phyloP scores from a whole-genome alignment of 2,113 vertebrate genomes.

The Zapornia atra region DNA sequence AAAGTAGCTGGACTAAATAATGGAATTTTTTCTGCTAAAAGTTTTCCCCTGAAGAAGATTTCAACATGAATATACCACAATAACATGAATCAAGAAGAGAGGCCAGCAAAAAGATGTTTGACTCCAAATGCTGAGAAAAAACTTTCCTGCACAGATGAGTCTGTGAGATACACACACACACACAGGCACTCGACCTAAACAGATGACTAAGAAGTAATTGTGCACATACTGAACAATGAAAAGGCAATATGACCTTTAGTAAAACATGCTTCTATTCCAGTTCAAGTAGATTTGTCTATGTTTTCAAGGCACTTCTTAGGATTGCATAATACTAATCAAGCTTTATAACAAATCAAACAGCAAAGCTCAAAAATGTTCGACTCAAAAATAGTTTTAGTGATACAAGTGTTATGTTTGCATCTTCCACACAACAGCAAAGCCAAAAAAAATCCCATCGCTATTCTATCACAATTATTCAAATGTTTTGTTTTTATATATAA shows the following conservation, averaged over 20 bases:
- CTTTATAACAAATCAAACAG: not conserved
- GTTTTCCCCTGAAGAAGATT: not conserved
- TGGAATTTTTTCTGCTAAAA: not conserved
- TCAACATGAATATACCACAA: not conserved
- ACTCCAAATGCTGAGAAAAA: not conserved
- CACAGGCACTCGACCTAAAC: not conserved
- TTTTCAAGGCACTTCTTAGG: not conserved
- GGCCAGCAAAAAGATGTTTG: not conserved
- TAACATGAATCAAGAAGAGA: not conserved
- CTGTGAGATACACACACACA: not conserved
- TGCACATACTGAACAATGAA: not conserved
- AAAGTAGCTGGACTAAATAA: not conserved
- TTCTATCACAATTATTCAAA: not conserved
- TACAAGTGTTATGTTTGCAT: not conserved
- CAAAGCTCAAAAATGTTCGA: not conserved
- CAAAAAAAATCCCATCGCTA: not conserved
- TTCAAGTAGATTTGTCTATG: not conserved
- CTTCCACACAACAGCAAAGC: not conserved
- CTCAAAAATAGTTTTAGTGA: not conserved
- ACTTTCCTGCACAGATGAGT: not conserved
- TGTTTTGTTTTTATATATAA: not conserved
- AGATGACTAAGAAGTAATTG: not conserved
- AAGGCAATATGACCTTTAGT: not conserved
- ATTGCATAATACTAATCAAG: not conserved
- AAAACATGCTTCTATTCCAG: not conserved